phyloP scores from a whole-genome alignment of 2,797 vertebrate species.

The Hipposideros larvatus region DNA sequence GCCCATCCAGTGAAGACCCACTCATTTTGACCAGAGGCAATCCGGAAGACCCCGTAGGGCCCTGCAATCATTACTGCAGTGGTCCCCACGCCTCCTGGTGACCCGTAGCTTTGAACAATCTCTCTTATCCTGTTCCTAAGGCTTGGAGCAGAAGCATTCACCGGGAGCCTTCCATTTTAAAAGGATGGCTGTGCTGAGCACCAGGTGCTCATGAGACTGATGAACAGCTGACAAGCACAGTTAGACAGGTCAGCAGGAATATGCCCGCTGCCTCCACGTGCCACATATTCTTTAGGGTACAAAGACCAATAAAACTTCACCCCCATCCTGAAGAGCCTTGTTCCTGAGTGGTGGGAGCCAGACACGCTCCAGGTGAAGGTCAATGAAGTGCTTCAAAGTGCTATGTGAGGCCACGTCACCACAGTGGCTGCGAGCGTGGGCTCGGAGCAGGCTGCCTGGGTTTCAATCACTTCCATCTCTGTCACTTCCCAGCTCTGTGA shows the following conservation, averaged over 20 bases:
- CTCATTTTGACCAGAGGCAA: neutral
- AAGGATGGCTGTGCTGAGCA: neutral
- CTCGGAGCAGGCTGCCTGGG: neutral
- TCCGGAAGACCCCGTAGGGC: neutral
- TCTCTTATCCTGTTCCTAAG: neutral
- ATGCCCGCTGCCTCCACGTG: neutral
- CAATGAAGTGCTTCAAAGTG: fast-evolving
- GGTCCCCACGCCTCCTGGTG: fast-evolving
- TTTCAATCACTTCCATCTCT: neutral
- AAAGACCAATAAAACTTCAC: neutral
- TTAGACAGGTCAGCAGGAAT: neutral
- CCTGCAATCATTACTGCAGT: neutral
- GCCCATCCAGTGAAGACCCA: neutral
- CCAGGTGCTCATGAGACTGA: too few species aligned
- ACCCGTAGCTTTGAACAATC: neutral
- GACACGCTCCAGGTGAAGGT: neutral
- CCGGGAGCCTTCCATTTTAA: neutral
- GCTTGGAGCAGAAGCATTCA: neutral
- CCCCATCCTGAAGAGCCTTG: neutral
- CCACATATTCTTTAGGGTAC: neutral
- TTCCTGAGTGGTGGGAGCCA: neutral
- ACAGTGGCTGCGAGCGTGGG: neutral
- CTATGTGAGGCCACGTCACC: neutral
- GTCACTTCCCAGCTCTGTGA: neutral
- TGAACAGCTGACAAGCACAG: neutral